Evolutionary conservation across 2,888 invertebrate species (phyloP).

Genomic region (Harpalus rufipes): DNA sequence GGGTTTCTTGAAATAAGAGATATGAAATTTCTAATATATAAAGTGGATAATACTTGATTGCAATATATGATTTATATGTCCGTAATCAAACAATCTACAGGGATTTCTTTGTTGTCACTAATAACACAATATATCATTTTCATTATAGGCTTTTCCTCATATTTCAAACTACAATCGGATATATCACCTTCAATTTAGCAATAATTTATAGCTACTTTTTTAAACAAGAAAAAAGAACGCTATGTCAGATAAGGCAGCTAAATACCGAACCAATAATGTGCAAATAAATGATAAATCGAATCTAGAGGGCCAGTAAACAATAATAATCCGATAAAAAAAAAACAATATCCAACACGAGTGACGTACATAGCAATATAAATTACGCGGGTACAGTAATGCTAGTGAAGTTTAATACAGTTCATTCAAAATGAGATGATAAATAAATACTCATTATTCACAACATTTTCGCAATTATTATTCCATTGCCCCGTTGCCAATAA

Average conservation of each 20-base stretch:
- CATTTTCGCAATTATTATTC: slow-evolving; percentile 46
- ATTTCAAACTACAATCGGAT: slow-evolving; percentile 19
- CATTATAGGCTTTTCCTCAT: slow-evolving; percentile 19
- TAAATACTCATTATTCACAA: slow-evolving; percentile 45
- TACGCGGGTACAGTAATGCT: slow-evolving; percentile 9
- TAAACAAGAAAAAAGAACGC: slow-evolving; percentile 23
- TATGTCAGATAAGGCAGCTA: slow-evolving; percentile 39
- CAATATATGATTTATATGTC: background rate
- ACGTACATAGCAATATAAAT: slow-evolving; percentile 10
- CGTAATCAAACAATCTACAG: slow-evolving; percentile 15
- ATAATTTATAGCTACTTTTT: slow-evolving; percentile 18
- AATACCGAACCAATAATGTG: slow-evolving; percentile 35
- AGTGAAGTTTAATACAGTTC: slow-evolving; percentile 25
- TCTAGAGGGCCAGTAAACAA: slow-evolving; percentile 23
- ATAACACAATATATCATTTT: slow-evolving; percentile 22
- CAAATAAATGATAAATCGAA: slow-evolving; percentile 47
- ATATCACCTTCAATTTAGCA: slow-evolving; percentile 16
- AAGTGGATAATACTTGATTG: background rate
- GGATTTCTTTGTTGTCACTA: slow-evolving; percentile 19
- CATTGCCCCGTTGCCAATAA: slow-evolving; percentile 31
- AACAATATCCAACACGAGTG: slow-evolving; percentile 19
- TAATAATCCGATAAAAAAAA: slow-evolving; percentile 43
- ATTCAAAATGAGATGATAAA: slow-evolving; percentile 41
- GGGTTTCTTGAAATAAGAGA: background rate
- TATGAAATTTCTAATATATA: background rate